Evolutionary conservation across 2,113 vertebrate genomes (phyloP), one percentile per base, ranked within the genome.

Genomic region (Microtus richardsoni): DNA sequence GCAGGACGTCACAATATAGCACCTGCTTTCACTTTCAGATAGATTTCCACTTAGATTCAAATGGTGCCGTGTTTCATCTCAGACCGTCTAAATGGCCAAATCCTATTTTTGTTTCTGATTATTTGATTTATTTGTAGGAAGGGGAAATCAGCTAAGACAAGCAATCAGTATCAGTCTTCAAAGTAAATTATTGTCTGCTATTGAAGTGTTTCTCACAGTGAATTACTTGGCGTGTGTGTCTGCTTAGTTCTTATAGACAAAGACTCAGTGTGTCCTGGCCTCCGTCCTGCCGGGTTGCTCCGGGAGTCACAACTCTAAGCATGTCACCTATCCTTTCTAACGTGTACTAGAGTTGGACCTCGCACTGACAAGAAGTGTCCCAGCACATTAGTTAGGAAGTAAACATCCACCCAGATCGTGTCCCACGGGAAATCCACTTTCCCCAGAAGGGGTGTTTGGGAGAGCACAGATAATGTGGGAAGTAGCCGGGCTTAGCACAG

Each of bases 21-120:
- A 30, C 58, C 64, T 77, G 3, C 36, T 85, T 91, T 83, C 33
- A 78, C 11, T 60, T 39, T 84, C 62, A 58, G 26, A 44, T 36
- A 22, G 70, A 68, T 47, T 91, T 91, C 80, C 54, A 13, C 22
- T 49, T 70, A 79, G n/a, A 17, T 91, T 47, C 70, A 9, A 0
- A 5, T 12, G 36, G 49, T 28, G 26, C 68, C 30, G 8, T 52
- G 24, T 73, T 39, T 54, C 10, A 36, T 88, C 36, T 58, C 9
- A 54, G 4, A 44, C 54, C 58, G 66, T 60, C n/a, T 64, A 30
- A 44, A 62, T 68, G 10, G 10, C 41, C 39, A 88, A 41, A 82
- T 89, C 36, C 60, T 41, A 62, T 93, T 90, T 70, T 74, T 93
- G 21, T 78, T 82, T 83, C 58, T 77, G 47, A 80, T 89, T 94